Conservation (phyloP, 2,113 vertebrate genomes). For the Plecturocebus donacophilus region DNA sequence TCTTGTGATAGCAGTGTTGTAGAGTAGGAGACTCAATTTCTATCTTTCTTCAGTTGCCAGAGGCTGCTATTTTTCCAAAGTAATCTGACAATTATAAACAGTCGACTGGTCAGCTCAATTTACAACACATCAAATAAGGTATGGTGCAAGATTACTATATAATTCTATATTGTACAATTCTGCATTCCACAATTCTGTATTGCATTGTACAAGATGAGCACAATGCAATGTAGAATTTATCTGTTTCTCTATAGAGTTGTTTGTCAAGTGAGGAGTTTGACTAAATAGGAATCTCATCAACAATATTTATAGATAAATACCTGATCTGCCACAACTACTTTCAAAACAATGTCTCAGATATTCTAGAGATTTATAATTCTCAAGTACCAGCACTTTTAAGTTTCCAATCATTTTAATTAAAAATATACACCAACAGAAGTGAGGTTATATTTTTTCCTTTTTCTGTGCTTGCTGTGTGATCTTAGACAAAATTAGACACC, state of each 20-base stretch:
- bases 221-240: neutral
- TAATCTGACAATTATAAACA: neutral
- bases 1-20: neutral
- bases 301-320: neutral
- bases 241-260: neutral
- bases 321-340: neutral
- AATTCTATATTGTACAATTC: neutral
- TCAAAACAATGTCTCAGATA: neutral
- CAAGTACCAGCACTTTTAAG: neutral
- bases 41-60: neutral
- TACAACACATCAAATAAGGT: neutral
- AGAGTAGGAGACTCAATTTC: neutral
- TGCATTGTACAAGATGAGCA: neutral
- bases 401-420: neutral
- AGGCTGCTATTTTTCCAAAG: neutral
- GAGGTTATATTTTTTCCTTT: neutral
- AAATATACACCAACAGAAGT: neutral
- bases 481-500: neutral
- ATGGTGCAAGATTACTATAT: neutral
- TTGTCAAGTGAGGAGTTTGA: neutral
- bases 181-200: neutral
- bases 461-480: neutral
- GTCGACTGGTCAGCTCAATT: neutral
- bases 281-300: neutral
- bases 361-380: constrained; percentile 16